phyloP scores from a whole-genome alignment of 2,113 vertebrate genomes.

The Dipodomys merriami region DNA sequence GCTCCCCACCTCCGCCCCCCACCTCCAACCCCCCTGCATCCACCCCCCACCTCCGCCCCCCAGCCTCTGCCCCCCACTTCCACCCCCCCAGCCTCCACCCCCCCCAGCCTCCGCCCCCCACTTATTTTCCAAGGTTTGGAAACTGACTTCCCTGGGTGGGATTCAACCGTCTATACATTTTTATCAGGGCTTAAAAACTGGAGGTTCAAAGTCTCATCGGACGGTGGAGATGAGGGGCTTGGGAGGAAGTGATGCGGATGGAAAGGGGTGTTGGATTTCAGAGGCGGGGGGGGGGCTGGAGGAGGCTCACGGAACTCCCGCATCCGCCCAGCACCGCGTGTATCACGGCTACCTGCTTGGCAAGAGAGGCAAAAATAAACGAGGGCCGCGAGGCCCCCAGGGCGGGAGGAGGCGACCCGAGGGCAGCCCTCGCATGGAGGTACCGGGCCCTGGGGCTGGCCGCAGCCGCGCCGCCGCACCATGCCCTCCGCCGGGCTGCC shows the following conservation, averaged over 20 bases:
- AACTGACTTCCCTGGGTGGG: conserved; percentile 74
- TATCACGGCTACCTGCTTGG: conserved; percentile 69
- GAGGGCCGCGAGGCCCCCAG: no score
- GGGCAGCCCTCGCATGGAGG: no score
- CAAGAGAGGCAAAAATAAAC: not conserved
- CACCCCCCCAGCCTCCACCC: accelerated
- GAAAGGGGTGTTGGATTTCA: conserved; percentile 86
- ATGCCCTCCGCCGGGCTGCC: no score
- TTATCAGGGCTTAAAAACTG: conserved; percentile 79
- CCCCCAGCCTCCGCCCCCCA: not conserved
- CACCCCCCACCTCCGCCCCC: no score
- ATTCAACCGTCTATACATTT: conserved; percentile 84
- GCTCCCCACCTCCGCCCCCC: no score
- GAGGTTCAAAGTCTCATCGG: conserved; percentile 84
- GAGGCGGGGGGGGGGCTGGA: conserved; percentile 71
- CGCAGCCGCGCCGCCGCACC: no score
- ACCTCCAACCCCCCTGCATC: no score
- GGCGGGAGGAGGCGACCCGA: no score
- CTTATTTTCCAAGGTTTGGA: conserved; percentile 48
- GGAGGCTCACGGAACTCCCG: conserved; percentile 77
- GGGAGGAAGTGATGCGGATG: conserved; percentile 85
- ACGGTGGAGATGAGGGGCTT: conserved; percentile 79
- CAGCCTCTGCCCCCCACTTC: no score
- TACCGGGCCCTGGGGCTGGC: no score
- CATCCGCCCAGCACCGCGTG: conserved; percentile 70